Evolutionary conservation across 2,113 vertebrate species (phyloP), one percentile per base, ranked within the genome.

Genomic region (Octodon degus): DNA sequence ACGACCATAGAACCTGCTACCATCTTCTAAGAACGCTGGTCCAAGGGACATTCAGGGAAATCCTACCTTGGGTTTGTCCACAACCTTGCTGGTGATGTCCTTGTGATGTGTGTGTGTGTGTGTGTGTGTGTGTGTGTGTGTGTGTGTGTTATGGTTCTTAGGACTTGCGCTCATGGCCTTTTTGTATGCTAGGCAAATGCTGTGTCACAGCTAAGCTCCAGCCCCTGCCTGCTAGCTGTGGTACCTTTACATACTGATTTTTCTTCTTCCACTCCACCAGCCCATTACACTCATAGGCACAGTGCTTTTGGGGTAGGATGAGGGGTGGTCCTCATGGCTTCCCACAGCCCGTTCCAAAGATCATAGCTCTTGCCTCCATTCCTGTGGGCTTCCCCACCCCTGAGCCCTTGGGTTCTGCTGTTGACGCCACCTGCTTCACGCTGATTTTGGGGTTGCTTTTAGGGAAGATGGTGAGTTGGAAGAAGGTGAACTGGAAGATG

Each of bases 381-480:
- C 30, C 74, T 37, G 0, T n/a, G 27, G 24, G 25, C 40, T 1
- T 37, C 0, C 60, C 47, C 34, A 47, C 27, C 32, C 85, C 37
- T 24, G 11, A n/a, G 43, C 37, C 90, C 20, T 30, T 0, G 0
- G 7, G 5, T 16, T 62, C 2, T 53, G 25, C 60, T 40, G 24
- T 62, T 11, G 55, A 60, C 0, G 32, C 67, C 67, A 58, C 0
- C 0, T 7, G 1, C 40, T 77, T 97, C 82, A 96, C 24, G 0
- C 20, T 60, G 68, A 30, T 40, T 95, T 50, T 96, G 96, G 97
- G 93, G 11, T 77, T 72, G 91, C 96, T 99, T 96, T 93, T 97
- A 98, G 98, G 97, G 99, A 99, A 98, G 99, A 99, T 98, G 99
- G 99, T 7, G 99, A 99, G 95, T 97, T 99, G 98, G 99, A 99